Conservation (phyloP, 1,140 invertebrate species). For the Callitettix versicolor region DNA sequence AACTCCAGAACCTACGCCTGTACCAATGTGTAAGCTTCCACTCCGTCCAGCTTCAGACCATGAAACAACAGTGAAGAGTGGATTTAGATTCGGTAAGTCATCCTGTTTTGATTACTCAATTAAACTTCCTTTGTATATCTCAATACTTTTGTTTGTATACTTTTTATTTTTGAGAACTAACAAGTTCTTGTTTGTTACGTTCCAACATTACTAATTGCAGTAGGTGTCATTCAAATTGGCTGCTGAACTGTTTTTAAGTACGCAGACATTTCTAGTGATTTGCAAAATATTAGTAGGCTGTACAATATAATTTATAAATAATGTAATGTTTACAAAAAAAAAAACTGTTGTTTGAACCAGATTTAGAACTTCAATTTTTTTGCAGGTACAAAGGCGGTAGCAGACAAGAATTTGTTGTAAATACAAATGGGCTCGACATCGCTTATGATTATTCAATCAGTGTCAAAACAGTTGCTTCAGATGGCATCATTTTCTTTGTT, state of each 20-base stretch:
- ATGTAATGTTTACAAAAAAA: too few species aligned
- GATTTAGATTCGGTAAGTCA: slow-evolving; percentile 39
- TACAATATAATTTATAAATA: too few species aligned
- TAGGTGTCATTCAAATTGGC: neutral
- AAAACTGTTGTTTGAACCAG: too few species aligned
- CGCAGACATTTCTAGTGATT: too few species aligned
- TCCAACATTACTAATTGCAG: neutral
- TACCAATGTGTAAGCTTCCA: slow-evolving; percentile 22
- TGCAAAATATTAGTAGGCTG: too few species aligned
- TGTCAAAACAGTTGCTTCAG: slow-evolving; percentile 62
- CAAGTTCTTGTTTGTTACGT: neutral
- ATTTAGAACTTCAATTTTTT: too few species aligned
- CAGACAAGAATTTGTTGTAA: slow-evolving; percentile 54
- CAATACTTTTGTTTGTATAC: neutral
- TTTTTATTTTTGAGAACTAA: neutral
- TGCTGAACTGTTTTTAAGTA: too few species aligned
- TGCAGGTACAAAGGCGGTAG: slow-evolving; percentile 57
- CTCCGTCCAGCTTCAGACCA: slow-evolving; percentile 20
- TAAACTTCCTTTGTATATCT: neutral
- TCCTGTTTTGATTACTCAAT: too few species aligned
- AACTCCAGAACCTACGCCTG: slow-evolving; percentile 14
- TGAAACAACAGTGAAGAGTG: slow-evolving; percentile 22
- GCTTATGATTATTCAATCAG: slow-evolving; percentile 67
- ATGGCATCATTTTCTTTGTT: slow-evolving; percentile 82
- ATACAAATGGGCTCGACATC: slow-evolving; percentile 44